Evolutionary conservation across 2,797 vertebrate species (phyloP), one percentile per base, ranked within the genome.

Genomic region (Hipposideros larvatus): DNA sequence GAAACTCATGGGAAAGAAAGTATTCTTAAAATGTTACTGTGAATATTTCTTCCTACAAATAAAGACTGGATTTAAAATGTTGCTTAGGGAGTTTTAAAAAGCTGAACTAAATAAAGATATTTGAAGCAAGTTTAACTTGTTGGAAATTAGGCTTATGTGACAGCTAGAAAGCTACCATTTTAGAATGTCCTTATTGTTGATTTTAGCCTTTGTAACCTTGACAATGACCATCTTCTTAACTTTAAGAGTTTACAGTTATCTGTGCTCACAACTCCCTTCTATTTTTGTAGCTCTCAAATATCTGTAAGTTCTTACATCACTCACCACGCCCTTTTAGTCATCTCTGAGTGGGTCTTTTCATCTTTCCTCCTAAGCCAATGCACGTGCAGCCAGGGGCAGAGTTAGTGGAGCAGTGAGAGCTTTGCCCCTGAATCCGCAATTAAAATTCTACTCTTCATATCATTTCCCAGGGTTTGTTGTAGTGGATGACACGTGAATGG

Each of bases 251-350:
- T 85, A 90, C 55, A 86, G 18, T 90, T 91, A 89, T 34, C 82
- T 95, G n/a, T 93, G 59, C 55, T 82, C 22, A 78, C 90, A 89
- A 91, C 9, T 59, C 48, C n/a, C 87, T 80, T 87, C 66, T 63
- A 31, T 87, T 91, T 96, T 90, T 83, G 53, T 88, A 88, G 28
- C 48, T 96, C 18, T 83, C 70, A 85, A 91, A 94, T 86, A 93
- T 93, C 94, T 91, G 26, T 94, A 86, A 88, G 55, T 65, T 93
- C 66, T 96, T 91, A 22, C 14, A 46, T 90, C 75, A 68, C 55
- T 63, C 68, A 61, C 51, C 37, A 82, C 15, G 53, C 48, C 41
- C 74, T 43, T 77, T 78, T 80, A 92, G 55, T 92, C 37, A 78
- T 63, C 37, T 73, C 71, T 90, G 10, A 53, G 77, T 57, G 94